phyloP scores from a whole-genome alignment of 2,797 vertebrate species.

The Cynodonichthys magdalenae region DNA sequence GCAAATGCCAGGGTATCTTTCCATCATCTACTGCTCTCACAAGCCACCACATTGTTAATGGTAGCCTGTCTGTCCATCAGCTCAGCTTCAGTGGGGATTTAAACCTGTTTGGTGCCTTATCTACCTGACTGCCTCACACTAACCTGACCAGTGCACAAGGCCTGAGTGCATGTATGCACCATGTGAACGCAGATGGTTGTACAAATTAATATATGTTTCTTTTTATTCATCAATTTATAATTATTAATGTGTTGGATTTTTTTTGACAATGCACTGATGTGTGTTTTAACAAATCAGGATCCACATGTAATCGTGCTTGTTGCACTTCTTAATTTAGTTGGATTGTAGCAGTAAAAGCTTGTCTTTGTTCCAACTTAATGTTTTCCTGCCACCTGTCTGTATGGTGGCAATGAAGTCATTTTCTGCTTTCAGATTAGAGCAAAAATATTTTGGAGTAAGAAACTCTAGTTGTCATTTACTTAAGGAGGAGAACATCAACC shows the following conservation, averaged over 20 bases:
- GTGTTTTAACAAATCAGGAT: constrained; percentile 37
- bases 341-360: constrained; percentile 49
- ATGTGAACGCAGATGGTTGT: constrained; percentile 23
- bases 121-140: constrained; percentile 73
- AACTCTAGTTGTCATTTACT: constrained; percentile 30
- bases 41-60: constrained; percentile 93
- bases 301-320: constrained; percentile 42
- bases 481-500: constrained; percentile 5
- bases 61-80: constrained; percentile 96
- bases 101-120: constrained; percentile 93
- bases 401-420: constrained; percentile 6
- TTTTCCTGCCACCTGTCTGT: constrained; percentile 25
- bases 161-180: constrained; percentile 37
- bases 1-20: constrained; percentile 99
- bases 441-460: constrained; percentile 22
- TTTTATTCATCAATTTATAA: constrained; percentile 41
- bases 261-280: constrained; percentile 27
- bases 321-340: constrained; percentile 65
- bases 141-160: constrained; percentile 69
- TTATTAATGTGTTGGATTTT: constrained; percentile 48
- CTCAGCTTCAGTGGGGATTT: constrained; percentile 89
- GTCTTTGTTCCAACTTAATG: constrained; percentile 32
- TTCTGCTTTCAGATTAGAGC: constrained; percentile 26
- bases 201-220: constrained; percentile 26
- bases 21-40: constrained; percentile 94